Conservation (phyloP, 1,140 invertebrate genomes). For the Oscheius sp. region DNA sequence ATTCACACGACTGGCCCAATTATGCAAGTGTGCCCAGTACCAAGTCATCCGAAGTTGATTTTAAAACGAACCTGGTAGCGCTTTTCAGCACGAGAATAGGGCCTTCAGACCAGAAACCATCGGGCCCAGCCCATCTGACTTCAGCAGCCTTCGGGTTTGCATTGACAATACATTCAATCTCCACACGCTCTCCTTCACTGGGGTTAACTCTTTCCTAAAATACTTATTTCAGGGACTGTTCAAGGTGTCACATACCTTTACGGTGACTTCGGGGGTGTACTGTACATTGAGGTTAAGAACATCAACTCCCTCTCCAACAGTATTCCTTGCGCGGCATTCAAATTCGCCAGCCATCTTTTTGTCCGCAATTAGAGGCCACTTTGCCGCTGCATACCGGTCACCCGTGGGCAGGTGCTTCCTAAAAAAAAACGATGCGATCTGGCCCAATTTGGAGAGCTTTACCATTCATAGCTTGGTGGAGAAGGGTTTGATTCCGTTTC, state of each 20-base stretch:
- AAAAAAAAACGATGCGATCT: background rate
- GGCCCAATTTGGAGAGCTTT: background rate
- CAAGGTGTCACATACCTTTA: slow-evolving; percentile 4
- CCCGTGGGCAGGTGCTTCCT: slow-evolving; percentile 26
- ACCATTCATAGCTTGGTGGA: slow-evolving; percentile 37
- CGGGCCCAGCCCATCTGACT: slow-evolving; percentile 30
- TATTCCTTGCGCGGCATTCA: slow-evolving; percentile 26
- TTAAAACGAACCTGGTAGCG: slow-evolving; percentile 24
- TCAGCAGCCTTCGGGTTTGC: slow-evolving; percentile 10
- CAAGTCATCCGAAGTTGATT: background rate
- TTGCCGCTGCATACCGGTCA: slow-evolving; percentile 9
- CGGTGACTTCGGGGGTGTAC: slow-evolving; percentile 23
- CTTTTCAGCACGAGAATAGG: background rate
- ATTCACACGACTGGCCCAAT: background rate
- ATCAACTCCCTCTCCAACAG: slow-evolving; percentile 23
- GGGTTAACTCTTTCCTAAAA: slow-evolving; percentile 28
- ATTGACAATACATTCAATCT: slow-evolving; percentile 23
- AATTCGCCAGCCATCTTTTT: slow-evolving; percentile 28
- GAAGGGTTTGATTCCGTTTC: slow-evolving; percentile 26
- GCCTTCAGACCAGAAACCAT: slow-evolving; percentile 25
- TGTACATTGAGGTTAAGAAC: slow-evolving; percentile 27
- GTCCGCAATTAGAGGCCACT: slow-evolving; percentile 24
- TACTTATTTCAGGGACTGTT: background rate
- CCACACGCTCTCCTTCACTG: slow-evolving; percentile 20
- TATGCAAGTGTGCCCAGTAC: background rate